These are phyloP conservation scores for Morpho helenor DNA, from an alignment of 2,888 invertebrate species.

Conservation along the genomic window DNA sequence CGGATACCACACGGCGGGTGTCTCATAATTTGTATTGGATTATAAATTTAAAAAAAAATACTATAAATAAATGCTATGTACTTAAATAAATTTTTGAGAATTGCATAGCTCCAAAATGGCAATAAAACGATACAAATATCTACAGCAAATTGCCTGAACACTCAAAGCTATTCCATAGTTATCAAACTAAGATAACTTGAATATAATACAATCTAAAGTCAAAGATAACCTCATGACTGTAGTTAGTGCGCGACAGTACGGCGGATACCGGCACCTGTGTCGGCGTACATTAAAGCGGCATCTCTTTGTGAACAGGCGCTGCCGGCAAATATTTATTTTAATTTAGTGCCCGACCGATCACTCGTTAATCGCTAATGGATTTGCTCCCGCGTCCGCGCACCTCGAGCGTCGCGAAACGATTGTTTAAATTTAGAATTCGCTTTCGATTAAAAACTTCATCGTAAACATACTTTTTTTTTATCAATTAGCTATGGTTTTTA, in stretches of 20 bases:
- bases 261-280: slow-evolving; percentile 66
- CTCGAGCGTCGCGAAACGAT: slow-evolving; percentile 33
- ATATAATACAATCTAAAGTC: slow-evolving; percentile 6
- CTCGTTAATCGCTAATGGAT: slow-evolving; percentile 76
- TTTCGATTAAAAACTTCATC: slow-evolving; percentile 21
- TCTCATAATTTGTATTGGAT: too few relatives aligned
- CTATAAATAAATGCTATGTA: too few relatives aligned
- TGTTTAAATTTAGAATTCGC: slow-evolving; percentile 29
- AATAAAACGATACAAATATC: slow-evolving; percentile 18
- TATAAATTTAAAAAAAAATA: too few relatives aligned
- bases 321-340: slow-evolving; percentile 78
- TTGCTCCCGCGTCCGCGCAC: slow-evolving; percentile 50
- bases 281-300: slow-evolving; percentile 64
- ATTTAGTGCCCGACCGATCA: slow-evolving; percentile 71
- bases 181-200: slow-evolving; percentile 3
- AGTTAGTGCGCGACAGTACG: slow-evolving; percentile 11
- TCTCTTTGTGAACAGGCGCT: slow-evolving; percentile 59
- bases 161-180: slow-evolving; percentile 8
- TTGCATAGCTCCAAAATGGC: slow-evolving; percentile 5
- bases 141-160: slow-evolving; percentile 18
- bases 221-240: slow-evolving; percentile 6
- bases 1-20: too few relatives aligned
- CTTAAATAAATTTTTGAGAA: too few relatives aligned
- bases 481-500: slow-evolving; percentile 24
- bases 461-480: slow-evolving; percentile 19